phyloP scores from a whole-genome alignment of 1,140 invertebrate species.

The Adelges cooleyi region DNA sequence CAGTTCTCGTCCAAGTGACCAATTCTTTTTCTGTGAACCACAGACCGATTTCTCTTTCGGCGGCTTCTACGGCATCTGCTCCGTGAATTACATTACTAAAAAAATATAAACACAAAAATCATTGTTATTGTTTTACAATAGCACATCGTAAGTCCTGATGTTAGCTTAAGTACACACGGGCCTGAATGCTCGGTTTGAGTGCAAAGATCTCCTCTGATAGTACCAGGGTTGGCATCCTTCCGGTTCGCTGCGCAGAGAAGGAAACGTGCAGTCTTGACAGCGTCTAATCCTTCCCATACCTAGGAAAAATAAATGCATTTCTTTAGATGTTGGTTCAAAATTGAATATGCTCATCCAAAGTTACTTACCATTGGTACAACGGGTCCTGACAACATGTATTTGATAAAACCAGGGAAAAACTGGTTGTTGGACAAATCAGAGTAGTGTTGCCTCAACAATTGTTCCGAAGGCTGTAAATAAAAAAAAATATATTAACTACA shows the following conservation, averaged over 20 bases:
- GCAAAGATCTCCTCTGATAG: constrained; percentile 90
- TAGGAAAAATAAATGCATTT: not conserved
- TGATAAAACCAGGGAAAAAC: constrained; percentile 88
- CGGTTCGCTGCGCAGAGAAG: constrained; percentile 97
- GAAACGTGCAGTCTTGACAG: constrained; percentile 85
- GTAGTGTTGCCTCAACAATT: constrained; percentile 79
- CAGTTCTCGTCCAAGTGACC: constrained; percentile 64
- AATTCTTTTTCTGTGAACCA: constrained; percentile 93
- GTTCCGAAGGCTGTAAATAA: constrained; percentile 53
- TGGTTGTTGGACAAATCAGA: constrained; percentile 72
- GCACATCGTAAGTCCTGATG: not conserved
- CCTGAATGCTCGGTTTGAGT: constrained; percentile 94
- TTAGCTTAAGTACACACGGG: no score
- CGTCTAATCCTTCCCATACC: constrained; percentile 91
- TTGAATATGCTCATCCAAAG: not conserved
- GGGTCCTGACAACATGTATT: constrained; percentile 95
- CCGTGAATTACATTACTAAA: constrained; percentile 73
- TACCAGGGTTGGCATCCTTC: constrained; percentile 80
- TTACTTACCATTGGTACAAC: constrained; percentile 86
- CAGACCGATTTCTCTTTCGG: constrained; percentile 86
- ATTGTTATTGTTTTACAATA: no score
- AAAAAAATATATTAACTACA: no score
- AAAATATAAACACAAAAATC: constrained; percentile 12
- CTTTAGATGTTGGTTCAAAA: not conserved
- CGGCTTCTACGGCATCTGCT: constrained; percentile 89